A percentile compares a stretch with the other conserved stretches of the same genome.
Evolutionary conservation across 1,140 invertebrate species (phyloP).

Genomic region (Pseudomyrmex flavicornis): DNA sequence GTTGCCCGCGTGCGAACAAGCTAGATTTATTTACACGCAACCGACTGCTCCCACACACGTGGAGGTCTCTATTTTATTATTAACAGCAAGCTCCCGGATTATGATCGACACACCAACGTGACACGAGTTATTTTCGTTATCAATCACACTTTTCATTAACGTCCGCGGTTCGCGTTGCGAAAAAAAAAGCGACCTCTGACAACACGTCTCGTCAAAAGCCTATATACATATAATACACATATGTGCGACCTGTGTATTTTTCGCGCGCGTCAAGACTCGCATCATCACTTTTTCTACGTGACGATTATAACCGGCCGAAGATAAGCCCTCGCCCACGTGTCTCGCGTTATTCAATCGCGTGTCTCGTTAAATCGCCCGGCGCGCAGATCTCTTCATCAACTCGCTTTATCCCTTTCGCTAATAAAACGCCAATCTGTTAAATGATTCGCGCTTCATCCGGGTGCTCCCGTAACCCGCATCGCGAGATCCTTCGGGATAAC

Average conservation of each 20-base stretch:
- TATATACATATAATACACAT: neutral
- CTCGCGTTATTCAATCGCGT: slow-evolving; percentile 30
- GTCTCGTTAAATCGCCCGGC: neutral
- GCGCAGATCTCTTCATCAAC: neutral
- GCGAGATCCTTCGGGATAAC: slow-evolving; percentile 18
- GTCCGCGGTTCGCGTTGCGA: no score
- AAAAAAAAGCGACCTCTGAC: neutral
- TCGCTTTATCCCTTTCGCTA: slow-evolving; percentile 18
- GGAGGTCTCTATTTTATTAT: slow-evolving; percentile 14
- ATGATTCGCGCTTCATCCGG: slow-evolving; percentile 31
- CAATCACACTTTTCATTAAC: neutral
- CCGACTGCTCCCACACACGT: neutral
- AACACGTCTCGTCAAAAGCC: neutral
- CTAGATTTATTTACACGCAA: slow-evolving; percentile 63
- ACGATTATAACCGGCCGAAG: slow-evolving; percentile 27
- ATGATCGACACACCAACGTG: neutral
- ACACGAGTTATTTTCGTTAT: neutral
- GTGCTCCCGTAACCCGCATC: neutral
- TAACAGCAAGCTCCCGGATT: neutral
- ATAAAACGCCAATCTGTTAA: slow-evolving; percentile 42
- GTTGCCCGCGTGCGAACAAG: slow-evolving; percentile 13
- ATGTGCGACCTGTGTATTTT: no score
- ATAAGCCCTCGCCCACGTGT: slow-evolving; percentile 20
- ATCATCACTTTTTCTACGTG: neutral
- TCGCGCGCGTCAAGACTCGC: no score